A percentile compares a stretch with the other conserved stretches of the same genome.
Conservation (phyloP, 1,140 invertebrate genomes). For the Steinernema khuongi region DNA sequence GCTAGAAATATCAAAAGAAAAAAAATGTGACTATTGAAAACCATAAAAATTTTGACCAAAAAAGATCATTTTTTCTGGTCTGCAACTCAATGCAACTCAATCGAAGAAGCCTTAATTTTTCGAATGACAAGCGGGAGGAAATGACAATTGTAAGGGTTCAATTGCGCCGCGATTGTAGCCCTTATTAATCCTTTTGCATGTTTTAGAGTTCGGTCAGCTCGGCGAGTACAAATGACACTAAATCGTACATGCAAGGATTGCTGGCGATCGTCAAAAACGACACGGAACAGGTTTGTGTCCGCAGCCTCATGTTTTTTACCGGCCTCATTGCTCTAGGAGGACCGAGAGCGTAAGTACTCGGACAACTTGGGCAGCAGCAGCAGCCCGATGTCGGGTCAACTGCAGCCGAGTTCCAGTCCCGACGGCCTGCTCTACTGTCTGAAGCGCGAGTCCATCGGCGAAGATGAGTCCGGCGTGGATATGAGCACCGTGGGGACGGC, state of each 20-base stretch:
- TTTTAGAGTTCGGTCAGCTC: slow-evolving; percentile 15
- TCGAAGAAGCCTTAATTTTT: background rate
- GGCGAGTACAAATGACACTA: slow-evolving; percentile 15
- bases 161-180: slow-evolving; percentile 19
- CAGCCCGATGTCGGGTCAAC: slow-evolving; percentile 11
- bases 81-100: background rate
- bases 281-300: slow-evolving; percentile 27
- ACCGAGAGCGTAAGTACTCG: slow-evolving; percentile 20
- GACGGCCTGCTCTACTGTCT: slow-evolving; percentile 18
- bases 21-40: no score
- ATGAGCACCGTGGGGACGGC: slow-evolving; percentile 37
- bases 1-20: background rate
- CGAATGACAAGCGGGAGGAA: background rate
- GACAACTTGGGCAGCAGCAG: slow-evolving; percentile 31
- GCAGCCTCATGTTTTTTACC: background rate
- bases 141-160: slow-evolving; percentile 22
- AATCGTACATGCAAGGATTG: slow-evolving; percentile 44
- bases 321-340: background rate
- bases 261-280: slow-evolving; percentile 44
- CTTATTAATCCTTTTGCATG: slow-evolving; percentile 16
- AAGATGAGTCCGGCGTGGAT: slow-evolving; percentile 42
- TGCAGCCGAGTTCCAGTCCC: background rate
- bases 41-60: no score
- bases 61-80: no score
- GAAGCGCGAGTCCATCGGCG: slow-evolving; percentile 37